Base-by-base conservation (phyloP, 2,797 vertebrate species). In the Sylvilagus floridanus region DNA sequence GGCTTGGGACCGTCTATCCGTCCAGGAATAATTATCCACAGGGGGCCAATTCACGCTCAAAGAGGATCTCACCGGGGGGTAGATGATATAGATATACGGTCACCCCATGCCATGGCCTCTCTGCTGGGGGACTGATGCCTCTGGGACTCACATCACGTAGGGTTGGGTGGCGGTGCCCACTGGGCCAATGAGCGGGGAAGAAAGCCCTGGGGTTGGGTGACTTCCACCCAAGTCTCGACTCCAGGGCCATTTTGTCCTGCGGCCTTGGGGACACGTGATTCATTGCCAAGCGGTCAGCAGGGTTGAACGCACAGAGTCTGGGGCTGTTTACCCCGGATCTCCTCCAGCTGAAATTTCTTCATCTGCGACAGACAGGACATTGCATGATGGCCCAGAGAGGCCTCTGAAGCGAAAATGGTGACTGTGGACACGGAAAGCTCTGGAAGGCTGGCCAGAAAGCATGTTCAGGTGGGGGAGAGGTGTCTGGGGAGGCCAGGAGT, bases 181-280 rank as follows among this genome's bases (percentile, higher is more conserved):
- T 30, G 10, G 10, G 62, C 6, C 19, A 21, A 12, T 24, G 14
- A 69, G 63, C 28, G 4, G 0, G 0, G 8, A 42, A n/a, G 65
- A 63, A 57, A 90, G 52, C 28, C 28, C n/a, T 17, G 5, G 32
- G 30, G 54, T 3, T 30, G 26, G 65, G 77, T 7, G 26, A n/a
- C 65, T 63, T 62, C 9, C 47, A 7, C 35, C 6, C 17, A 52
- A 65, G 63, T 35, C 42, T 30, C 9, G 50, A 28, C 30, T 60
- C 57, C 37, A 6, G 26, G 47, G 32, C 62, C 32, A 37, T 66
- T 88, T 84, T 52, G 78, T 66, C 71, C 71, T 68, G 42, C 47
- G 71, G 77, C 12, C 47, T 13, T 60, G 12, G 35, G 30, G 47
- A 72, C 16, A 7, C 6, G 0, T 4, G n/a, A 84, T 26, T n/a